phyloP scores from a whole-genome alignment of 2,888 invertebrate species.

The Resseliella maxima region DNA sequence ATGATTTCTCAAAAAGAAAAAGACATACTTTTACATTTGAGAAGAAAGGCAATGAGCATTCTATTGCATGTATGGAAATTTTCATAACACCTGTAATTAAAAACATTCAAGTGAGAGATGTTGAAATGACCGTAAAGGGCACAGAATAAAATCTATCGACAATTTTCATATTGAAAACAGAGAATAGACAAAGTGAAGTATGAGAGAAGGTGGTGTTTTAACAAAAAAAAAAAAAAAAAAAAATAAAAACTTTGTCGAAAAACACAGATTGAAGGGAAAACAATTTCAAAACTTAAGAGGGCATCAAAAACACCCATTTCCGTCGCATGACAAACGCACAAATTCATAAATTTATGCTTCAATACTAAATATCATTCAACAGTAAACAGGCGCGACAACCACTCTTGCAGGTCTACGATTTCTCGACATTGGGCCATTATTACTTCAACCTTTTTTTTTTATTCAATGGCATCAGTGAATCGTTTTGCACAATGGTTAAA shows the following conservation, averaged over 20 bases:
- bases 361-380: background rate
- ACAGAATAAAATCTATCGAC: background rate
- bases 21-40: conserved; percentile 7
- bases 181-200: background rate
- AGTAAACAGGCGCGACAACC: background rate
- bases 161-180: background rate
- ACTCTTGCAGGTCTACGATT: background rate
- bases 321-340: conserved; percentile 15
- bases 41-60: background rate
- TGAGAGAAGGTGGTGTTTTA: no score
- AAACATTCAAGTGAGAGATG: background rate
- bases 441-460: no score
- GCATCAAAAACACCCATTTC: conserved; percentile 44
- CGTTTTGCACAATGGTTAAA: no score
- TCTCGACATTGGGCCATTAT: no score
- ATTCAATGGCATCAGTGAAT: no score
- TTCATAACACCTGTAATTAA: conserved; percentile 21
- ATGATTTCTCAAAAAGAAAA: background rate
- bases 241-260: background rate
- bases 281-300: background rate
- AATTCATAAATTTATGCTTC: background rate
- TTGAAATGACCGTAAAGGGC: background rate
- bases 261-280: background rate
- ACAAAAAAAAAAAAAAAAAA: background rate
- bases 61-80: background rate